Evolutionary conservation across 2,797 vertebrate genomes (phyloP).

Genomic region (Enteromius viviparus): DNA sequence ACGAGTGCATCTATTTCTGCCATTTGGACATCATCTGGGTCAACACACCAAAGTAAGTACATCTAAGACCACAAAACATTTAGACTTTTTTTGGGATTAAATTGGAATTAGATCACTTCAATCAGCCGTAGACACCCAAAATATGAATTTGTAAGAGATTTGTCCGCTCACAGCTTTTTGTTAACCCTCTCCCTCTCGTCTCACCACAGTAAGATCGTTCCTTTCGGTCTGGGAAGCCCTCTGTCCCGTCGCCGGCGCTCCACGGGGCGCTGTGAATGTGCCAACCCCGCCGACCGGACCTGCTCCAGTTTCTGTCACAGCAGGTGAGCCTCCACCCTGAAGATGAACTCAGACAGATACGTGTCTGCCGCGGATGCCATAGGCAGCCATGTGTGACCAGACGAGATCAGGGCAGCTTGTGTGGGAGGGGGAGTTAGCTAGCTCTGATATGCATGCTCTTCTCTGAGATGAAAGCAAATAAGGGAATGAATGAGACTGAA

Average conservation of each 20-base stretch:
- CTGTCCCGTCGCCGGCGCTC: constrained; percentile 82
- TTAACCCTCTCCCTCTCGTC: not conserved
- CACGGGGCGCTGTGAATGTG: constrained; percentile 82
- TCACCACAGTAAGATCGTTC: constrained; percentile 76
- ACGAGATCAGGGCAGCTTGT: constrained; percentile 22
- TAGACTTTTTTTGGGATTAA: no score
- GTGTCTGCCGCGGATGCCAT: constrained; percentile 46
- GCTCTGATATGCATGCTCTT: constrained; percentile 25
- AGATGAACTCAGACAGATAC: constrained; percentile 25
- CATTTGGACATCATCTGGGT: constrained; percentile 98
- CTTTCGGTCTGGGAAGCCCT: constrained; percentile 88
- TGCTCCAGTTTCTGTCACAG: constrained; percentile 84
- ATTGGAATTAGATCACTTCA: not conserved
- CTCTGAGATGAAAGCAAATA: not conserved
- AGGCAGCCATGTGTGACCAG: constrained; percentile 39
- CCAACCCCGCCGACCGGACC: constrained; percentile 69
- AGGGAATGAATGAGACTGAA: not conserved
- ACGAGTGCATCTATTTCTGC: constrained; percentile 96
- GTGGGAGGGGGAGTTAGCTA: constrained; percentile 17
- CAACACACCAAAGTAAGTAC: constrained; percentile 90
- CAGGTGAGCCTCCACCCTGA: constrained; percentile 66
- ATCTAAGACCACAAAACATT: not conserved
- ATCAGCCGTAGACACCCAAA: not conserved
- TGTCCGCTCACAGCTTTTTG: not conserved
- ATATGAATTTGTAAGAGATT: not conserved